Evolutionary conservation across 1,140 invertebrate genomes (phyloP), one percentile per base, ranked within the genome.

Genomic region (Calliphora vicina): DNA sequence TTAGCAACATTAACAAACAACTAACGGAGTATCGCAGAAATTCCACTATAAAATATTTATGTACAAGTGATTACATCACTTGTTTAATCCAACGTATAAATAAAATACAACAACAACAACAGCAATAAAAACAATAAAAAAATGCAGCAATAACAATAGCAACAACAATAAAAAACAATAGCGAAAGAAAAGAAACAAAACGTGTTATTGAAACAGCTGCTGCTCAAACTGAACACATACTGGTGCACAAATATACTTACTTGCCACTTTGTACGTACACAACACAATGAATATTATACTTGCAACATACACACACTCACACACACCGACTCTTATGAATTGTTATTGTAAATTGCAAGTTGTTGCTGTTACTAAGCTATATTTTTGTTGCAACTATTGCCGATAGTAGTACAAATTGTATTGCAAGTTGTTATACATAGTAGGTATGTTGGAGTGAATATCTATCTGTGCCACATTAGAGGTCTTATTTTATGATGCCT

Each of bases 171-270:
- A 57, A 57, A 57, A 57, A 57, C 50, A 57, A 57, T 57, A 57
- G 50, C 15, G n/a, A 15, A 35, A n/a, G 17, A 20, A 78, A 78
- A 43, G 74, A 78, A 78, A 35, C 27, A 74, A 43, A 78, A 78
- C 74, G 35, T 78, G 74, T 78, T 78, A 78, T 78, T 43, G 74
- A 78, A 78, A 78, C 74, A 78, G 74, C 74, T 78, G 74, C 74
- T 78, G 20, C 35, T 78, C 10, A n/a, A 57, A 57, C 15, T 17
- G 13, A 13, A 57, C 15, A 57, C 50, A 67, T 10, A 23, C n/a
- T 23, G 9, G 61, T 67, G 61, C 61, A 57, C 15, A 2, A 57
- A 57, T 15, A n/a, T n/a, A 57, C n/a, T n/a, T 67, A 23, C 61
- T 67, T 67, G 61, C 20, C 61, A 67, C 61, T 67, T 67, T 25